A percentile compares a stretch with the other conserved stretches of the same genome.
These are phyloP conservation scores for Polyploca ridens DNA, from an alignment of 2,888 invertebrate species.

Conservation along the genomic window DNA sequence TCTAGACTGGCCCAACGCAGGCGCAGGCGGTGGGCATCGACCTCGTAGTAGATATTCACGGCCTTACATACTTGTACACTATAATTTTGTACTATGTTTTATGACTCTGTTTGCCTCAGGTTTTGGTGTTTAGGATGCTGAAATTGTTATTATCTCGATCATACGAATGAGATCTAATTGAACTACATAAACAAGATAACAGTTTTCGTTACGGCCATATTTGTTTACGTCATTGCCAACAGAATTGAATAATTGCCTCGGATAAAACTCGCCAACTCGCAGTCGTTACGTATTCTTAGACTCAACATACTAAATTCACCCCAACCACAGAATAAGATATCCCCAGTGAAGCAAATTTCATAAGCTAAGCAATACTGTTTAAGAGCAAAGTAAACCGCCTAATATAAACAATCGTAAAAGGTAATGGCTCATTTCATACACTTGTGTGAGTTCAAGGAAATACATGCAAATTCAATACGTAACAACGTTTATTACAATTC, in stretches of 20 bases:
- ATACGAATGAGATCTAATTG: neutral
- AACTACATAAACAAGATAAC: too few relatives aligned
- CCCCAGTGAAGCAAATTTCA: neutral
- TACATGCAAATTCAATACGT: slow-evolving; percentile 2
- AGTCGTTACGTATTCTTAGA: too few relatives aligned
- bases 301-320: too few relatives aligned
- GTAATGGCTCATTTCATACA: neutral
- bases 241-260: too few relatives aligned
- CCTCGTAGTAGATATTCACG: neutral
- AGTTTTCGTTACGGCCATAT: neutral
- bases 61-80: neutral
- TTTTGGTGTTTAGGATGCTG: neutral
- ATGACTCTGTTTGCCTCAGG: neutral
- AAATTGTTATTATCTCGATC: neutral
- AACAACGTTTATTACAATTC: neutral
- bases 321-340: neutral
- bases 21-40: neutral
- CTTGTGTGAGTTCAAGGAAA: neutral
- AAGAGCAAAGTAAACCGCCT: too few relatives aligned
- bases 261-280: too few relatives aligned
- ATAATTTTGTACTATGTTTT: slow-evolving; percentile 1
- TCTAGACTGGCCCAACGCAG: slow-evolving; percentile 11
- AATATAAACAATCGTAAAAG: neutral
- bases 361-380: neutral
- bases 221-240: neutral